Conservation (phyloP, 2,113 vertebrate genomes). For the Pterocles orientalis region DNA sequence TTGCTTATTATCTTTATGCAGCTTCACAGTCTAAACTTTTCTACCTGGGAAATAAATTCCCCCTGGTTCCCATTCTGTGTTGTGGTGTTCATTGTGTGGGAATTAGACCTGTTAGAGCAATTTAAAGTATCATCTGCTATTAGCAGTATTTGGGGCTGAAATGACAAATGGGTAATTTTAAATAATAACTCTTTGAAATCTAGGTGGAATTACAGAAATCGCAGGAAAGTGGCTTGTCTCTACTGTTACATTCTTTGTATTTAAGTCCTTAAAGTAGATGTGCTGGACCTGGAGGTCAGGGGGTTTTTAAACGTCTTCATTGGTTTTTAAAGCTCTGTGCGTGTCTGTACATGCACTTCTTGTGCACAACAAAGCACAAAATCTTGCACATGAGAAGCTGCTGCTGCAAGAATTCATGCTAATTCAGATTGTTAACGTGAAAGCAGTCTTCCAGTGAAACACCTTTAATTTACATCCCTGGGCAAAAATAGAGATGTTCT, state of each 20-base stretch:
- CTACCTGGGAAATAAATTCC: not conserved
- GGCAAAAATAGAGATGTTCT: not conserved
- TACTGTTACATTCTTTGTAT: not conserved
- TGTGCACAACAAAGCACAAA: not conserved
- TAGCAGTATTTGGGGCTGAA: conserved; percentile 4
- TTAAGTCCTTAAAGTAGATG: not conserved
- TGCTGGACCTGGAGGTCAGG: not conserved
- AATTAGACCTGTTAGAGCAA: not conserved
- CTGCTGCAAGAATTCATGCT: not conserved
- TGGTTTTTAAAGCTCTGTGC: not conserved
- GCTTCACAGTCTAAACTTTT: not conserved
- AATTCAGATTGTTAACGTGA: not conserved
- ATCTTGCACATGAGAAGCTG: not conserved
- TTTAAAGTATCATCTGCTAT: not conserved
- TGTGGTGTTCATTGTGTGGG: not conserved
- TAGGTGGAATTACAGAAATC: not conserved
- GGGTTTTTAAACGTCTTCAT: not conserved
- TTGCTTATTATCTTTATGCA: not conserved
- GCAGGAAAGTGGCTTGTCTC: not conserved
- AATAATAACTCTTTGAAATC: not conserved
- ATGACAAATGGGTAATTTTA: not conserved
- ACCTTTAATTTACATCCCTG: not conserved
- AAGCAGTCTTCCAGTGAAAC: not conserved
- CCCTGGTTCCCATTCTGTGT: not conserved
- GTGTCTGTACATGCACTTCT: not conserved